phyloP scores from a whole-genome alignment of 2,797 vertebrate species.

The Silurus lanzhouensis region DNA sequence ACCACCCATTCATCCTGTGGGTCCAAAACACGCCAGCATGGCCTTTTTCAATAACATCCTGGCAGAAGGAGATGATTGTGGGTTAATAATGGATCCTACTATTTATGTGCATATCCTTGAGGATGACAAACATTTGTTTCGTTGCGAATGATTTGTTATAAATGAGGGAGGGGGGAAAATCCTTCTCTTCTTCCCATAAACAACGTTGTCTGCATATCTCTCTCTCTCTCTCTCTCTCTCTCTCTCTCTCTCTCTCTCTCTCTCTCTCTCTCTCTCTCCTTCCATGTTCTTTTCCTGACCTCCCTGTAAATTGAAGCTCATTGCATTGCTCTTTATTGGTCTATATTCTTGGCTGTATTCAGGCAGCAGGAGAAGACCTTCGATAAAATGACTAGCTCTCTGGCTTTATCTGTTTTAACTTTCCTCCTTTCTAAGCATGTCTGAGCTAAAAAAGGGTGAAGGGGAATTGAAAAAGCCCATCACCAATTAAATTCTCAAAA shows the following conservation, averaged over 20 bases:
- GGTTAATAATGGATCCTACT: constrained; percentile 50
- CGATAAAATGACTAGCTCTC: constrained; percentile 44
- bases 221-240: constrained; percentile 4
- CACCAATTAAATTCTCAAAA: constrained; percentile 49
- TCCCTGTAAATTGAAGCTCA: constrained; percentile 29
- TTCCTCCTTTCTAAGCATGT: background rate
- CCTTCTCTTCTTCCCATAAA: constrained; percentile 22
- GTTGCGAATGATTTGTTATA: constrained; percentile 45
- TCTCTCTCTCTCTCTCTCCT: constrained; percentile 11
- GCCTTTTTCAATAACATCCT: constrained; percentile 42
- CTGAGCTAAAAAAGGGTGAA: constrained; percentile 36
- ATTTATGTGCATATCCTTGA: constrained; percentile 54
- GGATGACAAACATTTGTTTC: constrained; percentile 54
- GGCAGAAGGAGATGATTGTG: constrained; percentile 51
- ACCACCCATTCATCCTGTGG: constrained; percentile 40
- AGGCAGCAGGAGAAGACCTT: constrained; percentile 38
- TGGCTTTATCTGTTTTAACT: constrained; percentile 12
- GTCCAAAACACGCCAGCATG: constrained; percentile 42
- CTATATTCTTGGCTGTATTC: constrained; percentile 36
- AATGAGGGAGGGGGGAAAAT: constrained; percentile 32
- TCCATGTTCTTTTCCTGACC: constrained; percentile 24
- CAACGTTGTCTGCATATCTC: constrained; percentile 7
- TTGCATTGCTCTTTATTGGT: constrained; percentile 34
- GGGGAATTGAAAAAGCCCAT: constrained; percentile 42
- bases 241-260: background rate